Percentiles rank a stretch among this genome's conserved stretches.
phyloP scores from a whole-genome alignment of 2,797 vertebrate species.

The Carduelis carduelis region DNA sequence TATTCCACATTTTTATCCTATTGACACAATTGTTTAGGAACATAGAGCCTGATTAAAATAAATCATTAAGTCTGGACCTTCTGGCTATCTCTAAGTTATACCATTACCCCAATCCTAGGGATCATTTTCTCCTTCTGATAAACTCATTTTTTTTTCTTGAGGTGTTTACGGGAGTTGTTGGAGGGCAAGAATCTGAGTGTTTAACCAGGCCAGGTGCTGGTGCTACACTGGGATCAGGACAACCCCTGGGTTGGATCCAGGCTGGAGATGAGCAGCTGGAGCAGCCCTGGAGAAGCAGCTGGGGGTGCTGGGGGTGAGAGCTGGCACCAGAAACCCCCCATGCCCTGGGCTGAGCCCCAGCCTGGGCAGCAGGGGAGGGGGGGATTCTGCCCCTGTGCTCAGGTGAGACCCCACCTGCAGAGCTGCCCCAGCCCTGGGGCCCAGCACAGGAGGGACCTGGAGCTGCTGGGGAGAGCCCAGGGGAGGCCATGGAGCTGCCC shows the following conservation, averaged over 20 bases:
- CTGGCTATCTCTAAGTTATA: neutral
- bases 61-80: neutral
- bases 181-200: neutral
- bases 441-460: neutral
- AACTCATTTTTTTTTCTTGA: accelerated
- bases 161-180: neutral
- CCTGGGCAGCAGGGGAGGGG: neutral
- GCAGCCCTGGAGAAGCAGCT: neutral
- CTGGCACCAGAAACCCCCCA: neutral
- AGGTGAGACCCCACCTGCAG: neutral
- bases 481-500: too few relatives aligned
- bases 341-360: neutral
- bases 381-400: neutral
- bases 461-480: neutral
- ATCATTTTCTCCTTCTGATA: neutral
- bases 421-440: neutral
- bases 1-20: neutral
- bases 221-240: accelerated
- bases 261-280: neutral
- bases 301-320: neutral
- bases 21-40: neutral
- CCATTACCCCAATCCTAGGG: neutral
- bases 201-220: neutral
- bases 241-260: accelerated
- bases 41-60: neutral